Percentiles rank a stretch among this genome's conserved stretches.
These are phyloP conservation scores for Stegastes partitus DNA, from an alignment of 2,113 vertebrate genomes.

Conservation along the genomic window DNA sequence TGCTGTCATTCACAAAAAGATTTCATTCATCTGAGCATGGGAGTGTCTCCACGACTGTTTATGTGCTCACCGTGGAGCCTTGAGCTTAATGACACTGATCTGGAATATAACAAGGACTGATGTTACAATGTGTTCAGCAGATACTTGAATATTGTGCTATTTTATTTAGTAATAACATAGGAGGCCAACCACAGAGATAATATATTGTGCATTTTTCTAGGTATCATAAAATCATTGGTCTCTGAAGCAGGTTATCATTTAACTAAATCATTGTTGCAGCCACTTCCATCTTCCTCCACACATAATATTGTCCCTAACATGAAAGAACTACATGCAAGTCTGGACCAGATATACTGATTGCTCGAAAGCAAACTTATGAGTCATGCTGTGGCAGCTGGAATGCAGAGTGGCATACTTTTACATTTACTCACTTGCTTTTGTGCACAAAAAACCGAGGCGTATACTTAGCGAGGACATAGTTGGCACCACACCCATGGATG, in stretches of 20 bases:
- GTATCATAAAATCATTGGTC: neutral
- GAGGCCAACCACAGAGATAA: neutral
- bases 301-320: neutral
- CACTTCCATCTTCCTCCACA: neutral
- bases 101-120: neutral
- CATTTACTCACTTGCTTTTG: conserved; percentile 53
- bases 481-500: conserved; percentile 35
- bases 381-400: conserved; percentile 37
- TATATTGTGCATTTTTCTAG: neutral
- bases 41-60: conserved; percentile 52
- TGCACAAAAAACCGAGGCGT: conserved; percentile 43
- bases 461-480: conserved; percentile 28
- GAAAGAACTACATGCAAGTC: neutral
- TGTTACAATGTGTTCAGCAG: neutral
- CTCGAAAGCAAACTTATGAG: conserved; percentile 41
- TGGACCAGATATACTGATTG: conserved; percentile 23
- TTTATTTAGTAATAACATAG: neutral
- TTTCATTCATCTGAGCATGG: conserved; percentile 66
- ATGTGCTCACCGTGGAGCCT: conserved; percentile 24
- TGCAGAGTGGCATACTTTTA: conserved; percentile 49
- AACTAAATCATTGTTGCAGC: neutral
- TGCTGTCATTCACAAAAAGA: conserved; percentile 74
- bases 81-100: neutral
- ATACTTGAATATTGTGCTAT: neutral
- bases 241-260: neutral